Evolutionary conservation across 2,888 invertebrate genomes (phyloP).

Genomic region (Ennomos erosarius): DNA sequence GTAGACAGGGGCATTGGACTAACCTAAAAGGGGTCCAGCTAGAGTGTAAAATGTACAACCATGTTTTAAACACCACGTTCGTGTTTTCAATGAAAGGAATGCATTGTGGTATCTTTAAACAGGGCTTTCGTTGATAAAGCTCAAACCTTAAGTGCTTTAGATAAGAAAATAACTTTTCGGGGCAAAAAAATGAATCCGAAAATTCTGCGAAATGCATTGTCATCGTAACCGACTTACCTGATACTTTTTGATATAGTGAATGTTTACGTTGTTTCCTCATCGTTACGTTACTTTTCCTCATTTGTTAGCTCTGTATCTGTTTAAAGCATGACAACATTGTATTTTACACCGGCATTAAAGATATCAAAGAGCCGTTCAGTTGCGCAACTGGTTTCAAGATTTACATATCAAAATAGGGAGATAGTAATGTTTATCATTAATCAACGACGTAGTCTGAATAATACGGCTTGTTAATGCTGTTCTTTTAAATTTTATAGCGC

Average conservation of each 20-base stretch:
- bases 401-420: slow-evolving; percentile 46
- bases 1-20: slow-evolving; percentile 23
- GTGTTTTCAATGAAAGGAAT: slow-evolving; percentile 35
- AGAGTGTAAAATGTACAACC: slow-evolving; percentile 10
- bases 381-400: slow-evolving; percentile 39
- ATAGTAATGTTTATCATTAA: slow-evolving; percentile 51
- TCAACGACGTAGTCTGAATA: slow-evolving; percentile 37
- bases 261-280: slow-evolving; percentile 22
- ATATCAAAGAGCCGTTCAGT: slow-evolving; percentile 40
- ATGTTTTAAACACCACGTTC: slow-evolving; percentile 18
- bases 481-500: slow-evolving; percentile 31
- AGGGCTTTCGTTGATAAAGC: slow-evolving; percentile 42
- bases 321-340: slow-evolving; percentile 27
- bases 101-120: slow-evolving; percentile 32
- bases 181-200: slow-evolving; percentile 29
- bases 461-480: slow-evolving; percentile 18
- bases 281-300: slow-evolving; percentile 31
- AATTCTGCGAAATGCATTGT: slow-evolving; percentile 39
- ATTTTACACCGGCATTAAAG: slow-evolving; percentile 23
- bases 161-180: slow-evolving; percentile 36
- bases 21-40: slow-evolving; percentile 10
- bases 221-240: slow-evolving; percentile 28
- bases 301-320: slow-evolving; percentile 25
- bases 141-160: slow-evolving; percentile 36
- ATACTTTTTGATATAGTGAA: slow-evolving; percentile 27